Percentiles rank a stretch among this genome's conserved stretches.
phyloP scores from a whole-genome alignment of 2,888 invertebrate species.

The Clivina fossor region DNA sequence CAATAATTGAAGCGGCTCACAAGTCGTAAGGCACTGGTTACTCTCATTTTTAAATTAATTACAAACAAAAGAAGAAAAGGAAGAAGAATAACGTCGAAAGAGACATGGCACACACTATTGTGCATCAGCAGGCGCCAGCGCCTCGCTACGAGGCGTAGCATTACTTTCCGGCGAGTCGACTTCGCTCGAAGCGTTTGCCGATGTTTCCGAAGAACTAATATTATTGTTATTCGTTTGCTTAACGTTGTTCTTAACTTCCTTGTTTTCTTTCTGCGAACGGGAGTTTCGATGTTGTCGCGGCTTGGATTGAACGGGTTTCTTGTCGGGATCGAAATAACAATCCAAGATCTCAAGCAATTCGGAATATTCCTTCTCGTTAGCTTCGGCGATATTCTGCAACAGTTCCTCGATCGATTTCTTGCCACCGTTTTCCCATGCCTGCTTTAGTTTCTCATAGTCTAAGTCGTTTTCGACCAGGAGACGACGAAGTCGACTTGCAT shows the following conservation, averaged over 20 bases:
- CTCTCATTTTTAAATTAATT: too few relatives aligned
- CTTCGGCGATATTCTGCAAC: slow-evolving; percentile 56
- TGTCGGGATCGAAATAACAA: slow-evolving; percentile 77
- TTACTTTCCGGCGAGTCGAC: slow-evolving; percentile 2
- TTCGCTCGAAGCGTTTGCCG: neutral
- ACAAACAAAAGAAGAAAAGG: too few relatives aligned
- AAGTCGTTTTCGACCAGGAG: slow-evolving; percentile 75
- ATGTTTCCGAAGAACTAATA: slow-evolving; percentile 3
- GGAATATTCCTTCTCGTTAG: slow-evolving; percentile 69
- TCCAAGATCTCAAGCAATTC: slow-evolving; percentile 76
- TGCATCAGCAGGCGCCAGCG: slow-evolving; percentile 1
- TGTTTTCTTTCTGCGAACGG: slow-evolving; percentile 22
- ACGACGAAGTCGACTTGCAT: slow-evolving; percentile 73
- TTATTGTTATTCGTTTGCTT: too few relatives aligned
- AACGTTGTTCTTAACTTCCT: slow-evolving; percentile 2
- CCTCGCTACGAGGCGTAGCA: slow-evolving; percentile 10
- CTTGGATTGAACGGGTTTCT: slow-evolving; percentile 62
- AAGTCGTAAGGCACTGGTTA: too few relatives aligned
- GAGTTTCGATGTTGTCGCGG: slow-evolving; percentile 45
- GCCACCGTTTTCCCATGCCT: slow-evolving; percentile 60
- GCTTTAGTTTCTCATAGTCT: slow-evolving; percentile 68
- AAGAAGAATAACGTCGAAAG: too few relatives aligned
- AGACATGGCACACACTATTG: too few relatives aligned
- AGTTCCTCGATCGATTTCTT: slow-evolving; percentile 55
- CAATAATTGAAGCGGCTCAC: too few relatives aligned